A percentile compares a stretch with the other conserved stretches of the same genome.
Evolutionary conservation across 92 coral and sea anemone species (phyloP).

Genomic region (Heteractis magnifica): DNA sequence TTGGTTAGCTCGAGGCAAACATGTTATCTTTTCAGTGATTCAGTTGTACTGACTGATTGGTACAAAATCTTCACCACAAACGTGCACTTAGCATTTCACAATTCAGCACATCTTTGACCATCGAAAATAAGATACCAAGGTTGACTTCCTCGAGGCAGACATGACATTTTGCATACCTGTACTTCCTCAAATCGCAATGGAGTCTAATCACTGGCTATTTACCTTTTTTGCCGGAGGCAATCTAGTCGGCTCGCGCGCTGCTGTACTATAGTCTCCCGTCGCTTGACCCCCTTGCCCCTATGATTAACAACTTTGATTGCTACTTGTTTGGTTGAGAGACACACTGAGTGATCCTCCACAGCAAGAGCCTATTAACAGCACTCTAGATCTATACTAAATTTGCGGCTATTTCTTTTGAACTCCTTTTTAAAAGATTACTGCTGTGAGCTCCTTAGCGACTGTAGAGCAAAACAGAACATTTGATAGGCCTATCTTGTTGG

Average conservation of each 20-base stretch:
- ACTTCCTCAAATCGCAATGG: slow-evolving; percentile 6
- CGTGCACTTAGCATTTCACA: slow-evolving; percentile 6
- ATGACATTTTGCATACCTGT: not conserved
- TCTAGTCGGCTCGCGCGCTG: slow-evolving; percentile 29
- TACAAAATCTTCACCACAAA: not conserved
- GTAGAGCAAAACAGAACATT: slow-evolving; percentile 6
- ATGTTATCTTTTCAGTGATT: not conserved
- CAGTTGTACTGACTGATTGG: not conserved
- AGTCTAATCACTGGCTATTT: slow-evolving; percentile 30
- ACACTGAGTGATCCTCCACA: slow-evolving; percentile 57
- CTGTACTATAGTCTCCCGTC: slow-evolving; percentile 28
- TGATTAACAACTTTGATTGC: slow-evolving; percentile 42
- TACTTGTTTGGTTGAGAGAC: slow-evolving; percentile 50
- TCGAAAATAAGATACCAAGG: not conserved
- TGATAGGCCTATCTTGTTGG: slow-evolving; percentile 13
- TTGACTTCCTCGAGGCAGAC: not conserved
- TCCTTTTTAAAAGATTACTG: slow-evolving; percentile 26
- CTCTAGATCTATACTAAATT: slow-evolving; percentile 21
- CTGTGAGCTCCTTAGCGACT: slow-evolving; percentile 20
- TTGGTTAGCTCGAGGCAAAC: not conserved
- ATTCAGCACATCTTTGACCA: slow-evolving; percentile 14
- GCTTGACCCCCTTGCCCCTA: slow-evolving; percentile 29
- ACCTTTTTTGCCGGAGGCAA: slow-evolving; percentile 31
- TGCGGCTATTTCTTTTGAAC: slow-evolving; percentile 45
- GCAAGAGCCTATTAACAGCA: slow-evolving; percentile 23